Conservation (phyloP, 1,140 invertebrate genomes). For the Mylabris phalerata region DNA sequence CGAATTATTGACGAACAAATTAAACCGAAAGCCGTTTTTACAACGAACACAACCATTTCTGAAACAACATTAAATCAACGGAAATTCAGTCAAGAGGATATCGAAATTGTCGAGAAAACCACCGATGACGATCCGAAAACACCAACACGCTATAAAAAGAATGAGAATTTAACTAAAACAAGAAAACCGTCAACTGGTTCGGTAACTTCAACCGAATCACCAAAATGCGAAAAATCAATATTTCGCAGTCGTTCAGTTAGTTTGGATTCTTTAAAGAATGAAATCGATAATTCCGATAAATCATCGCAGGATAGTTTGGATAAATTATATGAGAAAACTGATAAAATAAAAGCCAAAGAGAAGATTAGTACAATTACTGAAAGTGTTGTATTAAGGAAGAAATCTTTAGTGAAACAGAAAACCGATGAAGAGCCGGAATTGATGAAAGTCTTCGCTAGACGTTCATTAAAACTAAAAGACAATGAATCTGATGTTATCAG, state of each 20-base stretch:
- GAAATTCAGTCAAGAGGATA: slow-evolving; percentile 46
- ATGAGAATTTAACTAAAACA: slow-evolving; percentile 13
- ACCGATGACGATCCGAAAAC: slow-evolving; percentile 33
- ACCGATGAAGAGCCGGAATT: slow-evolving; percentile 65
- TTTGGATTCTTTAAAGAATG: slow-evolving; percentile 34
- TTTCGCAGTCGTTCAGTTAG: slow-evolving; percentile 34
- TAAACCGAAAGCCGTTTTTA: slow-evolving; percentile 16
- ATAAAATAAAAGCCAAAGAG: not conserved
- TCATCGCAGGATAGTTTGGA: slow-evolving; percentile 30
- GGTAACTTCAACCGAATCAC: slow-evolving; percentile 14
- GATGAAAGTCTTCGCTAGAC: slow-evolving; percentile 70
- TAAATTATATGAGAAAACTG: slow-evolving; percentile 21
- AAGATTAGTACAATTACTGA: slow-evolving; percentile 12
- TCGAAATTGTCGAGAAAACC: slow-evolving; percentile 45
- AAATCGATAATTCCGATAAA: slow-evolving; percentile 20
- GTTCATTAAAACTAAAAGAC: slow-evolving; percentile 69
- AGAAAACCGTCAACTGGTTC: slow-evolving; percentile 29
- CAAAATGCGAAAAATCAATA: slow-evolving; percentile 13
- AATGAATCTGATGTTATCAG: slow-evolving; percentile 51
- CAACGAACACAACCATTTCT: not conserved
- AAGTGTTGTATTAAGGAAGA: slow-evolving; percentile 49
- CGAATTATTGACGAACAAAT: slow-evolving; percentile 21
- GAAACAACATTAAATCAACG: slow-evolving; percentile 20
- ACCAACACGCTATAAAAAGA: slow-evolving; percentile 13
- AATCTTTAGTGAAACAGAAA: slow-evolving; percentile 45